Evolutionary conservation across 2,888 invertebrate genomes (phyloP).

Genomic region (Apamea sordens): DNA sequence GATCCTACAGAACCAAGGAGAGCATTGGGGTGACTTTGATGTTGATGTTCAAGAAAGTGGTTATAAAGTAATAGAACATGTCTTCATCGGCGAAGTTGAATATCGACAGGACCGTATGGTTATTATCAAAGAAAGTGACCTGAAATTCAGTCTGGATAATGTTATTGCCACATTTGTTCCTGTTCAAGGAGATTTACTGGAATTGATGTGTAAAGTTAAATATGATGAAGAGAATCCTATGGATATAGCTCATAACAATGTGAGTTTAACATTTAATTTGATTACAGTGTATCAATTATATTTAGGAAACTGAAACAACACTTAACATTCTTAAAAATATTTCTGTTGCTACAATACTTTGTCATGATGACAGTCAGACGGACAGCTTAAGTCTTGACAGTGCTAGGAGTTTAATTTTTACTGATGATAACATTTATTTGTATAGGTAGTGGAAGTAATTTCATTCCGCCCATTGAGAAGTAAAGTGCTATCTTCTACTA

Average conservation of each 20-base stretch:
- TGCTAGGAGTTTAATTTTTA: slow-evolving; percentile 1
- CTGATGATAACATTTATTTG: not conserved
- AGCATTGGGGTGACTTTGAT: slow-evolving; percentile 86
- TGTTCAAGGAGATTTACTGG: slow-evolving; percentile 92
- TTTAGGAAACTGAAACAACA: not conserved
- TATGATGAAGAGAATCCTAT: slow-evolving; percentile 89
- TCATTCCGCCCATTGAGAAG: slow-evolving; percentile 91
- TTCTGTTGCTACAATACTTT: not conserved
- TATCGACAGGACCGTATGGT: slow-evolving; percentile 79
- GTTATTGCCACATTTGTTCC: slow-evolving; percentile 92
- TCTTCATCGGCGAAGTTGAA: slow-evolving; percentile 81
- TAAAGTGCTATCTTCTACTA: slow-evolving; percentile 87
- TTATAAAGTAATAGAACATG: slow-evolving; percentile 80
- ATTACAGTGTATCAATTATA: not conserved
- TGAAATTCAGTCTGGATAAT: slow-evolving; percentile 91
- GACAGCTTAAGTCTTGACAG: not conserved
- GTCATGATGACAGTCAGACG: not conserved
- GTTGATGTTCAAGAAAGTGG: slow-evolving; percentile 78
- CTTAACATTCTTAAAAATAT: not conserved
- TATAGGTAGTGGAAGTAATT: slow-evolving; percentile 90
- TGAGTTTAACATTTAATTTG: slow-evolving; percentile 17
- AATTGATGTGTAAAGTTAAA: slow-evolving; percentile 91
- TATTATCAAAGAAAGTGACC: slow-evolving; percentile 88
- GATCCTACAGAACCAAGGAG: slow-evolving; percentile 89
- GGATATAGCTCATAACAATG: slow-evolving; percentile 85